These are phyloP conservation scores for Drosophila neotestacea DNA, from an alignment of 2,888 invertebrate genomes.

Conservation along the genomic window DNA sequence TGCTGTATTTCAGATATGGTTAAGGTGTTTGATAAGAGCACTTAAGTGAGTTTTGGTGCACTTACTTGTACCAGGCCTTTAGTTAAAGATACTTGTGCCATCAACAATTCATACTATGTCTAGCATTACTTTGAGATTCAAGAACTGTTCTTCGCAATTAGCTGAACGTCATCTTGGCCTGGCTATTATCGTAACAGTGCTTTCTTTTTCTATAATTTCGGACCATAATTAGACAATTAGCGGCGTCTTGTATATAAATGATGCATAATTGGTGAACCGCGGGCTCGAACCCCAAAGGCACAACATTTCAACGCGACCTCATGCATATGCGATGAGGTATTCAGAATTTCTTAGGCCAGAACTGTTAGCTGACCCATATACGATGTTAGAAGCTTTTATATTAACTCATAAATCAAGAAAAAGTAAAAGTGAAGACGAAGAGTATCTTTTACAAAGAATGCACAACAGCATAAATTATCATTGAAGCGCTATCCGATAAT, in stretches of 20 bases:
- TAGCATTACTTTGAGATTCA: not conserved
- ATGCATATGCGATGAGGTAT: conserved; percentile 70
- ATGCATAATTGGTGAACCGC: conserved; percentile 54
- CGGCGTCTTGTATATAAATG: conserved; percentile 41
- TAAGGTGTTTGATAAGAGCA: not conserved
- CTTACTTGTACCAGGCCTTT: not conserved
- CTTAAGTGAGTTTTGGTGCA: conserved; percentile 1
- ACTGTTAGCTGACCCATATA: conserved; percentile 72
- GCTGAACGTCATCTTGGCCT: conserved; percentile 1
- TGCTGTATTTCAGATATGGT: conserved; percentile 5
- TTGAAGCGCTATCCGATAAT: conserved; percentile 55
- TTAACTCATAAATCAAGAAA: conserved; percentile 50
- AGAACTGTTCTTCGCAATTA: conserved; percentile 34
- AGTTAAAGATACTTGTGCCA: not conserved
- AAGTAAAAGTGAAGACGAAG: conserved; percentile 73
- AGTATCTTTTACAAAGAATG: conserved; percentile 51
- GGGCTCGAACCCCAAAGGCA: conserved; percentile 19
- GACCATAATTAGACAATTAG: conserved; percentile 59
- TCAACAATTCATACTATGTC: not conserved
- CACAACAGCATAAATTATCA: conserved; percentile 34
- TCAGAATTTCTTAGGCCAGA: conserved; percentile 53
- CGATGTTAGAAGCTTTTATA: conserved; percentile 29
- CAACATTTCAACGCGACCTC: conserved; percentile 30
- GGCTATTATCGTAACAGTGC: conserved; percentile 68
- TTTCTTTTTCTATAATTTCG: conserved; percentile 41